Evolutionary conservation across 2,888 invertebrate genomes (phyloP).

Genomic region (Euplagia quadripunctaria): DNA sequence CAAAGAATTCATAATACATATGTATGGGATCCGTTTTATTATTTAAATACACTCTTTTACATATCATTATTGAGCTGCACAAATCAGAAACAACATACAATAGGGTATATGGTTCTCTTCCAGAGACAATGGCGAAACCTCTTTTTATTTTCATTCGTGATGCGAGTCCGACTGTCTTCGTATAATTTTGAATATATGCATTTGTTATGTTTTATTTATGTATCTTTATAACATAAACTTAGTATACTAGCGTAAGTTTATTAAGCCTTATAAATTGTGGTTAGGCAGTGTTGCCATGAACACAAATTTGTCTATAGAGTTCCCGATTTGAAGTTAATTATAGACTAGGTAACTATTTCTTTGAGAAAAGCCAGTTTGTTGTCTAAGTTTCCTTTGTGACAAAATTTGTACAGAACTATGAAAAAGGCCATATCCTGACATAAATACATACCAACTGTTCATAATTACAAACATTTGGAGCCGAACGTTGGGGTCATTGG

Average conservation of each 20-base stretch:
- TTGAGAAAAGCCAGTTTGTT: not conserved
- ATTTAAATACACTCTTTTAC: slow-evolving; percentile 61
- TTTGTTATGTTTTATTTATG: slow-evolving; percentile 31
- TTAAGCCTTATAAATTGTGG: too few species aligned
- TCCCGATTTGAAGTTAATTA: not conserved
- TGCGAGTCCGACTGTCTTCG: slow-evolving; percentile 37
- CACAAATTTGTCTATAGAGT: not conserved
- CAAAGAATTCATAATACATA: slow-evolving; percentile 21
- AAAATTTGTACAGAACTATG: too few species aligned
- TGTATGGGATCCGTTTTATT: slow-evolving; percentile 21
- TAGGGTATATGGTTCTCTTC: slow-evolving; percentile 58
- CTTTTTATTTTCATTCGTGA: slow-evolving; percentile 59
- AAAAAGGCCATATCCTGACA: too few species aligned
- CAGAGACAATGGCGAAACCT: slow-evolving; percentile 69
- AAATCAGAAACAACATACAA: slow-evolving; percentile 72
- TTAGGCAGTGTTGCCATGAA: not conserved
- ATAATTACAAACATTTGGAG: too few species aligned
- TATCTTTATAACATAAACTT: slow-evolving; percentile 3
- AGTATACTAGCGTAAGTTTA: not conserved
- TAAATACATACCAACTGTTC: too few species aligned
- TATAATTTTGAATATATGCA: slow-evolving; percentile 45
- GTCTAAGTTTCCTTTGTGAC: not conserved
- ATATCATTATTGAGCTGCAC: slow-evolving; percentile 77
- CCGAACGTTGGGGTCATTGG: too few species aligned
- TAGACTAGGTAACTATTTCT: not conserved